Evolutionary conservation across 2,888 invertebrate genomes (phyloP).

Genomic region (Sericinus montela): DNA sequence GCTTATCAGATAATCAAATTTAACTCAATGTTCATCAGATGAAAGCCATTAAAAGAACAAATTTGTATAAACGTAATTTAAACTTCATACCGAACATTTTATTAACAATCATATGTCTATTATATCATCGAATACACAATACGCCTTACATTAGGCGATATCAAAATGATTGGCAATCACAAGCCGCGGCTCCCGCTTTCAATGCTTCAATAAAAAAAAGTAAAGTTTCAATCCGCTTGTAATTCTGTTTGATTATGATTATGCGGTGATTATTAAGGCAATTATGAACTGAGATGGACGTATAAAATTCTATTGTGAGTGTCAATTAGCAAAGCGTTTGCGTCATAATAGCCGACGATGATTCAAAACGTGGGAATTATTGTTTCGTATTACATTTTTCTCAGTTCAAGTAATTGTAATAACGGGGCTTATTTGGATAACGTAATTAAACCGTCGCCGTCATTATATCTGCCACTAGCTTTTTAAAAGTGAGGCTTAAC

Average conservation of each 20-base stretch:
- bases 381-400: background rate
- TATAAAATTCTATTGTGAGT: constrained; percentile 49
- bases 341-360: constrained; percentile 33
- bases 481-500: too few relatives aligned
- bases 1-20: too few relatives aligned
- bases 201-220: constrained; percentile 48
- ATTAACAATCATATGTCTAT: constrained; percentile 51
- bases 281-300: constrained; percentile 56
- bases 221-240: constrained; percentile 52
- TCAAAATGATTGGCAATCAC: constrained; percentile 54
- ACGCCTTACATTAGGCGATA: constrained; percentile 35
- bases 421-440: too few relatives aligned
- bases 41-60: background rate
- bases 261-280: constrained; percentile 62
- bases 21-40: background rate
- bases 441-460: too few relatives aligned
- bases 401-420: background rate
- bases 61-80: constrained; percentile 3
- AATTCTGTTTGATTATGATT: constrained; percentile 69
- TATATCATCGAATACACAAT: constrained; percentile 33
- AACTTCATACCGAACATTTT: constrained; percentile 41
- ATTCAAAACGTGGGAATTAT: constrained; percentile 38
- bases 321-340: constrained; percentile 47
- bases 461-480: too few relatives aligned
- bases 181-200: constrained; percentile 31